phyloP scores from a whole-genome alignment of 2,797 vertebrate genomes.

The Thaleichthys pacificus region DNA sequence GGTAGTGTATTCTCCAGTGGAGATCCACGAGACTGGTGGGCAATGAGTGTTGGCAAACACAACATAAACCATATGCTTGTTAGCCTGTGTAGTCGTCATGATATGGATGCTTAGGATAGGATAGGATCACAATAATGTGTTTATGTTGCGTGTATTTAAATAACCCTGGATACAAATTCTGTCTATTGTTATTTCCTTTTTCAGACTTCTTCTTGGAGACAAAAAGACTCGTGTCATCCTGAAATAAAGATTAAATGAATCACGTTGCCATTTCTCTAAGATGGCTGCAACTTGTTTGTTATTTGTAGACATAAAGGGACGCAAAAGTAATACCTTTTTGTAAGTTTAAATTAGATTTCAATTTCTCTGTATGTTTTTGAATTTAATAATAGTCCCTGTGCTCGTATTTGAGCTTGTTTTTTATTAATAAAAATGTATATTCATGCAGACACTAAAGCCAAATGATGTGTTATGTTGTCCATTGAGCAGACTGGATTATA shows the following conservation, averaged over 20 bases:
- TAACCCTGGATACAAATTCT: background rate
- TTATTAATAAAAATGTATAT: background rate
- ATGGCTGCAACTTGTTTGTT: background rate
- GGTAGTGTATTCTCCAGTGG: background rate
- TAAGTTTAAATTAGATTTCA: background rate
- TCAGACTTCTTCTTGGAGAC: slow-evolving; percentile 66
- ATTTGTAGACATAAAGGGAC: background rate
- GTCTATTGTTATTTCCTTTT: slow-evolving; percentile 17
- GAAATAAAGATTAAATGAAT: slow-evolving; percentile 46
- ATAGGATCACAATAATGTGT: no score
- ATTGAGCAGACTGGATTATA: background rate
- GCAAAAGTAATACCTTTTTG: no score
- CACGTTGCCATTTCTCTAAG: background rate
- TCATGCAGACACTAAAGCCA: background rate
- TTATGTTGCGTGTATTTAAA: background rate
- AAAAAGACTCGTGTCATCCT: slow-evolving; percentile 51
- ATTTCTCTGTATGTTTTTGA: background rate
- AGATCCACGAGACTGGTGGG: background rate
- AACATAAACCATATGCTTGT: background rate
- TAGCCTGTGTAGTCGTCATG: no score
- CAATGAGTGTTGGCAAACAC: background rate
- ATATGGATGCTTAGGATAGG: no score
- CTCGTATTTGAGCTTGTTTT: background rate
- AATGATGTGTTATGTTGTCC: background rate
- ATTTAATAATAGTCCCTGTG: background rate